Base-by-base conservation (phyloP, 2,797 vertebrate species). In the Botia kubotai region DNA sequence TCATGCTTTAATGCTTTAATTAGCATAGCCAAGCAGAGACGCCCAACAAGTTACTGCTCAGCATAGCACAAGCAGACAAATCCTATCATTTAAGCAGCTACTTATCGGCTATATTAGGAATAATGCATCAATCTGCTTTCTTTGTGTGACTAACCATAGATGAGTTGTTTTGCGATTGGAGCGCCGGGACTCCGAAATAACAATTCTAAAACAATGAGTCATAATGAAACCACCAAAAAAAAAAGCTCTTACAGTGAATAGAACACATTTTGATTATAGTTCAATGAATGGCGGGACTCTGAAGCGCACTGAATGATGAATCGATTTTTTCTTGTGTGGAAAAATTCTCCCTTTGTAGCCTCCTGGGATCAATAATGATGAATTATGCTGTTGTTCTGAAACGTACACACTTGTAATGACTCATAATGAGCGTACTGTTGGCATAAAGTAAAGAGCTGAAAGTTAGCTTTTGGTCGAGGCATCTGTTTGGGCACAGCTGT, bases 1-100 rank as follows among this genome's bases (percentile, higher is more conserved):
- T 80, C 85, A 78, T 82, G 81, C 76, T 74, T 84, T 85, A 83
- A 75, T 83, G 81, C 75, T 76, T 84, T 84, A 80, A 87, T 87
- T 83, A 87, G 84, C 76, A 83, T 75, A 84, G 68, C 83, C 75
- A 84, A 84, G 78, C 80, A 82, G 68, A 82, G 53, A 83, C 39
- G 58, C 79, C 79, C 84, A 83, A 87, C 85, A 83, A 84, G 84
- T 83, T 81, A 80, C 80, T 83, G 81, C 77, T 82, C 73, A 65
- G 69, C 60, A 63, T 80, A 86, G 85, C 85, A 80, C 79, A 83
- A 69, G 68, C 46, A 84, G 58, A 70, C 46, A 77, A 83, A 81
- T 83, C 58, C 75, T 81, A 70, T 83, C 71, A 81, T 76, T 86
- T 66, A 76, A 55, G 26, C 77, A 70, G 78, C 69, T 80, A 79